A percentile compares a stretch with the other conserved stretches of the same genome.
phyloP scores from a whole-genome alignment of 2,113 vertebrate genomes.

The Lophotis ruficrista region DNA sequence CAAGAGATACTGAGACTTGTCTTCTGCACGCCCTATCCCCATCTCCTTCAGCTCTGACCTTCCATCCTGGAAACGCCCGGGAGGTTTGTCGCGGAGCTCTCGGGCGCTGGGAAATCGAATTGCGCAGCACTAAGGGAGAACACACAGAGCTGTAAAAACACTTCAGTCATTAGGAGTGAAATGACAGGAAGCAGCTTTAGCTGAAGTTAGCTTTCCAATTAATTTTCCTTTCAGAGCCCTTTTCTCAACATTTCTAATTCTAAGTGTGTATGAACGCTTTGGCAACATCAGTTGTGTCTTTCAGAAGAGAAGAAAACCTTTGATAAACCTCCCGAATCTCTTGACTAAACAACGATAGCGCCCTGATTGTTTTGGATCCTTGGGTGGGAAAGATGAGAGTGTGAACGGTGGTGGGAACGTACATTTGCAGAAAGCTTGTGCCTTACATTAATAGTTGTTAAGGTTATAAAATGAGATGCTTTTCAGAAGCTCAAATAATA shows the following conservation, averaged over 20 bases:
- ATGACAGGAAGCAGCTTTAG: conserved; percentile 17
- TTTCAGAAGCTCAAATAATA: background rate
- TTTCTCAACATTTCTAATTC: background rate
- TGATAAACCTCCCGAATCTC: background rate
- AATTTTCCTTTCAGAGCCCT: conserved; percentile 3
- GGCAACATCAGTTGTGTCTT: background rate
- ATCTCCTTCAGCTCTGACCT: conserved; percentile 15
- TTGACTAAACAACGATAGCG: background rate
- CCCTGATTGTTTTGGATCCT: background rate
- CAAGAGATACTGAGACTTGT: background rate
- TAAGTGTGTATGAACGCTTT: background rate
- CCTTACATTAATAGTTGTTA: background rate
- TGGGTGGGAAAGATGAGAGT: background rate
- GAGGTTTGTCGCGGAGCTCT: conserved; percentile 21
- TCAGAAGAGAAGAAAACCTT: background rate
- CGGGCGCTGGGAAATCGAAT: background rate
- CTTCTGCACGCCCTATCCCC: background rate
- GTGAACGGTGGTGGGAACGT: background rate
- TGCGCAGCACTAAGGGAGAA: background rate
- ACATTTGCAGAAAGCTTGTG: background rate
- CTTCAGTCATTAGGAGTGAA: conserved; percentile 37
- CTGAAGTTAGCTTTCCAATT: conserved; percentile 40
- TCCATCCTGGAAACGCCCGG: background rate
- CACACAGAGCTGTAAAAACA: conserved; percentile 23
- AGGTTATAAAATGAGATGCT: background rate